A percentile compares a stretch with the other conserved stretches of the same genome.
Evolutionary conservation across 2,797 vertebrate species (phyloP).

Genomic region (Oophaga sylvatica): DNA sequence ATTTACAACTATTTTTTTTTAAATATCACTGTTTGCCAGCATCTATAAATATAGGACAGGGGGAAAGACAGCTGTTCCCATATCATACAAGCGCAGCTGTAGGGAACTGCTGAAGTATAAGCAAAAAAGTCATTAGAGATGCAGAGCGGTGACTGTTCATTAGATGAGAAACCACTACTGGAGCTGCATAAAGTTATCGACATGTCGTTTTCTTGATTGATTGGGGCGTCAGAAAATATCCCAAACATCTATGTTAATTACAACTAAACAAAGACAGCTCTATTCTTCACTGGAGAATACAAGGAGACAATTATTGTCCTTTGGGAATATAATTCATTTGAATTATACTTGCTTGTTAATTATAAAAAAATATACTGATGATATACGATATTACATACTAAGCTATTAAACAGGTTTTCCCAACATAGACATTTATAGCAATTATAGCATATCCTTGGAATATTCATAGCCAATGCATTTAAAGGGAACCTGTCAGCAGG

Average conservation of each 20-base stretch:
- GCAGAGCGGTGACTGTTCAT: background rate
- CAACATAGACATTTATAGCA: background rate
- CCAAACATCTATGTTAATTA: background rate
- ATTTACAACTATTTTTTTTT: background rate
- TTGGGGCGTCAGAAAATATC: background rate
- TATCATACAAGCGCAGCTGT: background rate
- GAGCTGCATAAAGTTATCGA: background rate
- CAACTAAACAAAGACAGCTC: no score
- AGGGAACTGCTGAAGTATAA: background rate
- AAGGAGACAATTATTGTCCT: no score
- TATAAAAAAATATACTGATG: background rate
- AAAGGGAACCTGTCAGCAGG: no score
- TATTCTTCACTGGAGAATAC: no score
- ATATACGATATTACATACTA: background rate
- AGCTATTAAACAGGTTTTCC: background rate
- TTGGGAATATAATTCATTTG: no score
- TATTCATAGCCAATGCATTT: no score
- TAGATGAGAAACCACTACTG: background rate
- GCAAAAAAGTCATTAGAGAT: background rate
- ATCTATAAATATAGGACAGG: background rate
- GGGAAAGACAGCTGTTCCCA: conserved; percentile 23
- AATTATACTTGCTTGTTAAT: no score
- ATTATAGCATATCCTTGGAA: background rate
- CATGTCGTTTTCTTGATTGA: background rate
- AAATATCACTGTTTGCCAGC: background rate